These are phyloP conservation scores for Eulemur coronatus DNA, from an alignment of 2,797 vertebrate species.

Conservation along the genomic window DNA sequence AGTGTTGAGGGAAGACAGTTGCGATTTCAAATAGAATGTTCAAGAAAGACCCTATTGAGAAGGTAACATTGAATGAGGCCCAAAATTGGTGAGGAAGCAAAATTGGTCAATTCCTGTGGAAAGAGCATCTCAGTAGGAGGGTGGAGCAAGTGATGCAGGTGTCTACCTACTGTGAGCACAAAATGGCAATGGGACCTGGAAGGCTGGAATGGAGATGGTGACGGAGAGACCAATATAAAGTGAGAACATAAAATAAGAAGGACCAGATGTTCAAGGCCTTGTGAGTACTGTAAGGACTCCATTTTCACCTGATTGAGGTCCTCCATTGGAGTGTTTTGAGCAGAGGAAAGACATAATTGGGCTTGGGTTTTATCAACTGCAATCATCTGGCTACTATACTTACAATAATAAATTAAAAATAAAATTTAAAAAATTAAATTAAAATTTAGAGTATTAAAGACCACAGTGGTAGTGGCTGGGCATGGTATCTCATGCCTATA, in stretches of 20 bases:
- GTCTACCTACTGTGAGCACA: accelerated
- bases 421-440: background rate
- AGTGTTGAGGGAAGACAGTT: background rate
- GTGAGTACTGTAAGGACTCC: background rate
- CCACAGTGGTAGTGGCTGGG: background rate
- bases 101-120: background rate
- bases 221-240: background rate
- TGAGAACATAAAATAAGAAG: background rate
- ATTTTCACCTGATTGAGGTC: background rate
- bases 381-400: background rate
- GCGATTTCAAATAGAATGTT: background rate
- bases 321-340: background rate
- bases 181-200: background rate
- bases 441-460: background rate
- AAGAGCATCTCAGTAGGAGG: background rate
- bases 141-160: background rate
- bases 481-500: background rate
- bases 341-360: background rate
- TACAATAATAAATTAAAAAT: background rate
- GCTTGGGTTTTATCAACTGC: background rate
- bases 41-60: background rate
- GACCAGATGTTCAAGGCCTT: background rate
- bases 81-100: background rate
- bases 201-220: background rate
- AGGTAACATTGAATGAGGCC: background rate